A percentile compares a stretch with the other conserved stretches of the same genome.
Conservation (phyloP, 2,797 vertebrate species). For the Champsocephalus esox region DNA sequence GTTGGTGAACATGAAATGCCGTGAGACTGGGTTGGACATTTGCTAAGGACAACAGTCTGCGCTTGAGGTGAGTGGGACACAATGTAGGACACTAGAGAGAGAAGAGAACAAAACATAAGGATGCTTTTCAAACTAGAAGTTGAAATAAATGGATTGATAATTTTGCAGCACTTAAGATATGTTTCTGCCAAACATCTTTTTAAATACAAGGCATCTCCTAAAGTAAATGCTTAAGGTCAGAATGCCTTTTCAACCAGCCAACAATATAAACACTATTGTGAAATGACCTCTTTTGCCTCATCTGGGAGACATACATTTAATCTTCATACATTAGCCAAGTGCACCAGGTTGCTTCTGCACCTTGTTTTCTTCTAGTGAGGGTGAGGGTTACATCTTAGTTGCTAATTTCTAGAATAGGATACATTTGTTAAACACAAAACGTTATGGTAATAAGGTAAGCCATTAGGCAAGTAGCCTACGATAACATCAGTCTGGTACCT, state of each 20-base stretch:
- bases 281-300: too few relatives aligned
- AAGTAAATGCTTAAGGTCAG: slow-evolving; percentile 50
- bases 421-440: slow-evolving; percentile 30
- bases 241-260: slow-evolving; percentile 7
- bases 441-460: background rate
- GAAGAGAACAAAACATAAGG: slow-evolving; percentile 8
- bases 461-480: slow-evolving; percentile 1
- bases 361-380: background rate
- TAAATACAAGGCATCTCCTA: slow-evolving; percentile 19
- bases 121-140: slow-evolving; percentile 48
- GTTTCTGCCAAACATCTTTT: slow-evolving; percentile 37
- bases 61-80: slow-evolving; percentile 50
- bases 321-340: slow-evolving; percentile 17
- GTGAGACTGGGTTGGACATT: background rate
- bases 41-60: slow-evolving; percentile 48
- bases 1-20: too few relatives aligned
- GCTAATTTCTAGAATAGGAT: slow-evolving; percentile 21
- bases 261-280: too few relatives aligned
- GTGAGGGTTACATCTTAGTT: background rate
- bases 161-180: slow-evolving; percentile 33
- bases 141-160: slow-evolving; percentile 38
- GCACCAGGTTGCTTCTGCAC: background rate
- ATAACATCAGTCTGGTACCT: slow-evolving; percentile 25
- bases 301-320: slow-evolving; percentile 4
- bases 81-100: slow-evolving; percentile 54